Conservation (phyloP, 2,113 vertebrate species). For the Speoplatyrhinus poulsoni region DNA sequence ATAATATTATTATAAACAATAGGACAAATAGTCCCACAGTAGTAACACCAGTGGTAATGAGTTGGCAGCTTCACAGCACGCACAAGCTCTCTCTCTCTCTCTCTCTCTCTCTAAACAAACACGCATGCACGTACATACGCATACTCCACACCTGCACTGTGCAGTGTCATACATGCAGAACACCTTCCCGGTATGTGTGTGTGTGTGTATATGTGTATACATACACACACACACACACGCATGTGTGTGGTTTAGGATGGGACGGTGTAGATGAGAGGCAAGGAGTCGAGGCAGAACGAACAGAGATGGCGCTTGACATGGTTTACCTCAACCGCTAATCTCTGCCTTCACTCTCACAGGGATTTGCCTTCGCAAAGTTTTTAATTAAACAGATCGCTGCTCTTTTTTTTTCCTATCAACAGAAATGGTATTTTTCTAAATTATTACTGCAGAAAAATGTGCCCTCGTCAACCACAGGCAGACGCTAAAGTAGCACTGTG, state of each 20-base stretch:
- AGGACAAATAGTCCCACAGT: too few relatives aligned
- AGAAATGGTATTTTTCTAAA: conserved; percentile 75
- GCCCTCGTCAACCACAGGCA: neutral
- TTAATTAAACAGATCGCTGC: conserved; percentile 83
- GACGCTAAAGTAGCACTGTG: too few relatives aligned
- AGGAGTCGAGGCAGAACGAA: conserved; percentile 42
- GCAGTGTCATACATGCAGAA: too few relatives aligned
- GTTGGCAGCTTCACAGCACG: too few relatives aligned
- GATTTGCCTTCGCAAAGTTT: conserved; percentile 72
- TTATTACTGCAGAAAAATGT: neutral
- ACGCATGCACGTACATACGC: too few relatives aligned
- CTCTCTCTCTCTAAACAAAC: too few relatives aligned
- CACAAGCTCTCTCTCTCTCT: too few relatives aligned
- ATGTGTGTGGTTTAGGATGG: neutral
- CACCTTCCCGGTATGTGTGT: neutral
- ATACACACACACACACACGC: neutral
- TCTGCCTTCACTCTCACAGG: conserved; percentile 67
- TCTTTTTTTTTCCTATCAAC: conserved; percentile 61
- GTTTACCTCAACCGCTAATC: conserved; percentile 69
- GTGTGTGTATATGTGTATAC: neutral
- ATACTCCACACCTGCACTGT: too few relatives aligned
- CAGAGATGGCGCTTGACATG: conserved; percentile 43
- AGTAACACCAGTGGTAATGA: too few relatives aligned
- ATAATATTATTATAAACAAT: too few relatives aligned
- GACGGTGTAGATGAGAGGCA: conserved; percentile 32